Conservation (phyloP, 2,888 invertebrate genomes). For the Macrophya annulata region DNA sequence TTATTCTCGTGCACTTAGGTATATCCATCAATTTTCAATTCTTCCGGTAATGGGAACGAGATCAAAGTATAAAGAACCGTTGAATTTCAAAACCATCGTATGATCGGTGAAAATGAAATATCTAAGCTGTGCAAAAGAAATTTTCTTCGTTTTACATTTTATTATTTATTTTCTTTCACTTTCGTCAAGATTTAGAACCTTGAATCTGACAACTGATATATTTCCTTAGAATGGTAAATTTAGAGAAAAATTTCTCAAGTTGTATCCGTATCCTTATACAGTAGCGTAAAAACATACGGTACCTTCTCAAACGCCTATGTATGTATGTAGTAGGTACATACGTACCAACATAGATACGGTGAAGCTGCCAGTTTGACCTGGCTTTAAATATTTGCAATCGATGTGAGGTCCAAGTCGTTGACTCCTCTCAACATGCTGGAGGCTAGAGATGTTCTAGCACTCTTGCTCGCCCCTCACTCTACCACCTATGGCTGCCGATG, state of each 20-base stretch:
- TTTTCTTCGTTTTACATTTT: neutral
- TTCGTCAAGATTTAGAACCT: neutral
- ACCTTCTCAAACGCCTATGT: slow-evolving; percentile 2
- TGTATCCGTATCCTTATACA: neutral
- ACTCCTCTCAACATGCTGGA: slow-evolving; percentile 63
- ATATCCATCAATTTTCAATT: neutral
- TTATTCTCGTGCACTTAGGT: neutral
- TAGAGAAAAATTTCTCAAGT: neutral
- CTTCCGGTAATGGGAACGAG: neutral
- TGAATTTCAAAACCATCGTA: neutral
- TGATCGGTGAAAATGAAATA: neutral
- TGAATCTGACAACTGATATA: slow-evolving; percentile 35
- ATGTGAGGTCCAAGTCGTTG: slow-evolving; percentile 74
- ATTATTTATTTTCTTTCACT: neutral
- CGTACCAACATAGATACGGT: neutral
- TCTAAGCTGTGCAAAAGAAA: neutral
- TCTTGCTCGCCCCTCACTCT: neutral
- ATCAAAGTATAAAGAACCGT: slow-evolving; percentile 29
- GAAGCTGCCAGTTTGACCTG: slow-evolving; percentile 66
- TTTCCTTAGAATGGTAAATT: neutral
- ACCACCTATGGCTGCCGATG: slow-evolving; percentile 19
- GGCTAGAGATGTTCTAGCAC: slow-evolving; percentile 49
- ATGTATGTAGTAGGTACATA: too few relatives aligned
- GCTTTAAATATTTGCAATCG: slow-evolving; percentile 77
- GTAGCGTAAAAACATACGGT: neutral